Conservation (phyloP, 1,140 invertebrate species). For the Branchinecta lynchi region DNA sequence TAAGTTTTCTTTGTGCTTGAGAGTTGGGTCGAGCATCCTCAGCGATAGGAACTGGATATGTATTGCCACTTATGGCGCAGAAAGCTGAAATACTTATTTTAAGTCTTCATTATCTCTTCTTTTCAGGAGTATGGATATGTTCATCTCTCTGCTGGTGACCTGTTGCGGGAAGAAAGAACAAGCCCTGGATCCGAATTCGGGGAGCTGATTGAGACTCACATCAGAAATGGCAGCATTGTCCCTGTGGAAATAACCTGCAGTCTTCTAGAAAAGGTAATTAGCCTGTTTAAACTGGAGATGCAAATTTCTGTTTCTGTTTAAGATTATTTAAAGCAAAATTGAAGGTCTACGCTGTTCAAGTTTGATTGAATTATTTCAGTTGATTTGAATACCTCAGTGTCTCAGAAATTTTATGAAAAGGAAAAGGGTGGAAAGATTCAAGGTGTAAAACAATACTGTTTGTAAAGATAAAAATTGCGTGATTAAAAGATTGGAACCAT, state of each 20-base stretch:
- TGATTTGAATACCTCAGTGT: neutral
- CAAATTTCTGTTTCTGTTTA: neutral
- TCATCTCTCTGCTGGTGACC: conserved; percentile 95
- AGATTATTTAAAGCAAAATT: neutral
- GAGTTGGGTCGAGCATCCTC: neutral
- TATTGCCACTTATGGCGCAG: too few relatives aligned
- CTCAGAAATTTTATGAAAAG: neutral
- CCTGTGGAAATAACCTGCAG: conserved; percentile 97
- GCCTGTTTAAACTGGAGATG: neutral
- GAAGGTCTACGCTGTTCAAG: conserved; percentile 19
- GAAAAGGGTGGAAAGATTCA: too few relatives aligned
- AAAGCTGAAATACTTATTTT: too few relatives aligned
- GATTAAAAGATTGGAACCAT: too few relatives aligned
- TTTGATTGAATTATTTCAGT: conserved; percentile 16
- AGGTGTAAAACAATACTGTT: too few relatives aligned
- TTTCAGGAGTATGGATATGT: conserved; percentile 65
- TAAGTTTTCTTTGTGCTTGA: neutral
- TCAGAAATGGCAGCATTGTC: conserved; percentile 87
- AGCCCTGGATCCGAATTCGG: conserved; percentile 73
- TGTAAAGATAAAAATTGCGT: too few relatives aligned
- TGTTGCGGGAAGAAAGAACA: conserved; percentile 74
- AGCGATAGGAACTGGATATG: neutral
- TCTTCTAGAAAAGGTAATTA: conserved; percentile 54
- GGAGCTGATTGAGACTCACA: conserved; percentile 83
- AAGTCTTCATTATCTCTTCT: neutral